phyloP scores from a whole-genome alignment of 2,888 invertebrate genomes.

The Antheraea yamamai region DNA sequence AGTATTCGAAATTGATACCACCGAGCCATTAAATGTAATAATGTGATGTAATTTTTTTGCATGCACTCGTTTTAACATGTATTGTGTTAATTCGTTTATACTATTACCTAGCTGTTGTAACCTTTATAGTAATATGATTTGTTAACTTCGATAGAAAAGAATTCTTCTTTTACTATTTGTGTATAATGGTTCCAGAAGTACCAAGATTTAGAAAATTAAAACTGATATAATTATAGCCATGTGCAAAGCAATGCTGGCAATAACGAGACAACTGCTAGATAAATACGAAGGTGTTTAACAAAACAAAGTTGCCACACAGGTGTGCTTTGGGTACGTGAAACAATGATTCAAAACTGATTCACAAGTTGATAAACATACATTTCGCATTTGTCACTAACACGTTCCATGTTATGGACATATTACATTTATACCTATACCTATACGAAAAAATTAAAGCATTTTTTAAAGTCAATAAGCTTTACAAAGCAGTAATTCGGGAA shows the following conservation, averaged over 20 bases:
- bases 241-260: background rate
- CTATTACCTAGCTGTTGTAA: too few species aligned
- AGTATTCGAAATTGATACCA: too few species aligned
- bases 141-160: too few species aligned
- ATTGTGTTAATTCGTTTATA: too few species aligned
- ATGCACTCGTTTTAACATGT: too few species aligned
- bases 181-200: background rate
- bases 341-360: conserved; percentile 16
- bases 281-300: conserved; percentile 1
- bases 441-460: background rate
- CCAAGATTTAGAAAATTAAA: background rate
- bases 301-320: conserved; percentile 11
- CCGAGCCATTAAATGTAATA: too few species aligned
- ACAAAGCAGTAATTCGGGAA: background rate
- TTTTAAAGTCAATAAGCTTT: background rate
- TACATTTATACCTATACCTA: background rate
- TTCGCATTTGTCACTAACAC: conserved; percentile 8
- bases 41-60: too few species aligned
- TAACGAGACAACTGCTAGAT: background rate
- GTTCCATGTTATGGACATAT: background rate
- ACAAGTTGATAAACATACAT: conserved; percentile 14
- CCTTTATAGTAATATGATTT: too few species aligned
- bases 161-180: too few species aligned
- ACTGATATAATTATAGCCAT: background rate
- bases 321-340: conserved; percentile 8